A percentile compares a stretch with the other conserved stretches of the same genome.
Conservation (phyloP, 2,113 vertebrate genomes). For the Aldabrachelys gigantea region DNA sequence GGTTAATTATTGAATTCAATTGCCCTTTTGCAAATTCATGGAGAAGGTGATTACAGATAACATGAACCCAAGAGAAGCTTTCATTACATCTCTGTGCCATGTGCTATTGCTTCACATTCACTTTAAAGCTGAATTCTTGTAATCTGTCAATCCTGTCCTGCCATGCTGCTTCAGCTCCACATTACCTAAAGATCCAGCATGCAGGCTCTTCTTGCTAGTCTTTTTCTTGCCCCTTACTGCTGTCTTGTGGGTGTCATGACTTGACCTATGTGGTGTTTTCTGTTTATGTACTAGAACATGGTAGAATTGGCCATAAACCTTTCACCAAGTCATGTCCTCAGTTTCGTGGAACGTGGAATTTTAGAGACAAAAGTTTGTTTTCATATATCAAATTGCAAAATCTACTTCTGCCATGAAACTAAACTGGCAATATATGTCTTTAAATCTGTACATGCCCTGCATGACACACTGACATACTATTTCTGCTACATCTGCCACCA, state of each 20-base stretch:
- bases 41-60: neutral
- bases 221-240: neutral
- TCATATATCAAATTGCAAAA: conserved; percentile 30
- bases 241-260: neutral
- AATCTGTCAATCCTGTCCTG: neutral
- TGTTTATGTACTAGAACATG: neutral
- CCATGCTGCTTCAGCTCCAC: neutral
- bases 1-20: neutral
- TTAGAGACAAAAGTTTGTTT: neutral
- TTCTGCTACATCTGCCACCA: neutral
- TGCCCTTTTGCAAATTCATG: neutral
- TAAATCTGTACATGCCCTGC: neutral
- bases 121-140: neutral
- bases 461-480: neutral
- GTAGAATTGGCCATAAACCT: neutral
- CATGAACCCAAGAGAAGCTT: neutral
- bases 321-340: neutral
- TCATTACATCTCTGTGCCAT: neutral
- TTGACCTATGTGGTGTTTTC: neutral
- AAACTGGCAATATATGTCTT: conserved; percentile 6
- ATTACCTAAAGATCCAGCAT: neutral
- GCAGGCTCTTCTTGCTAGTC: neutral
- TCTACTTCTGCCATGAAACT: neutral
- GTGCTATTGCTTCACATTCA: neutral
- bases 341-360: neutral